Conservation (phyloP, 2,113 vertebrate genomes). For the Lethenteron reissneri region DNA sequence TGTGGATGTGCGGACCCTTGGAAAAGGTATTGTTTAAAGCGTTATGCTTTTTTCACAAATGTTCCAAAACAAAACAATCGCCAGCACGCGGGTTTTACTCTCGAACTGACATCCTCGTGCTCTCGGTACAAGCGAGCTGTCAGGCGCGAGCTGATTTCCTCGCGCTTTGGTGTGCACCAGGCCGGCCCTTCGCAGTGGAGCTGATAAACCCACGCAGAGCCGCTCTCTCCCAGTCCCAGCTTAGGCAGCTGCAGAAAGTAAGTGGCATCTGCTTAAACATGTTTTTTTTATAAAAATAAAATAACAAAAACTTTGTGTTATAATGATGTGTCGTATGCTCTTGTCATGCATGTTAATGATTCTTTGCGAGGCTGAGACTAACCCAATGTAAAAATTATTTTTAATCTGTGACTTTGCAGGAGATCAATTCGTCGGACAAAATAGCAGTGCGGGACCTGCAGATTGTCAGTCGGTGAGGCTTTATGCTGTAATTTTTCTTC, state of each 20-base stretch:
- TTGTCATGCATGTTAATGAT: conserved; percentile 13
- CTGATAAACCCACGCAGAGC: conserved; percentile 63
- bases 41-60: too few relatives aligned
- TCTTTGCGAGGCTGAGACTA: too few relatives aligned
- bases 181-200: conserved; percentile 87
- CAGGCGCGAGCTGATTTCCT: conserved; percentile 12
- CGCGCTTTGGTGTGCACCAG: conserved; percentile 20
- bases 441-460: conserved; percentile 76
- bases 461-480: conserved; percentile 61
- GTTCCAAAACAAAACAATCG: too few relatives aligned
- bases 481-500: not conserved
- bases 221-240: conserved; percentile 21
- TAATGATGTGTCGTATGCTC: conserved; percentile 10
- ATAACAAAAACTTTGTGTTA: not conserved
- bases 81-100: too few relatives aligned
- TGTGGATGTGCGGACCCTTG: conserved; percentile 85
- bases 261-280: too few relatives aligned
- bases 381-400: conserved; percentile 5
- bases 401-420: conserved; percentile 30
- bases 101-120: too few relatives aligned
- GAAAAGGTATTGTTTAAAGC: conserved; percentile 36
- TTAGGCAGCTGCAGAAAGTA: conserved; percentile 72
- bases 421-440: conserved; percentile 70
- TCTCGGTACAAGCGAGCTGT: too few relatives aligned
- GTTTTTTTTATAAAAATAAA: not conserved